Percentiles rank a stretch among this genome's conserved stretches.
phyloP scores from a whole-genome alignment of 2,113 vertebrate genomes.

The Oenanthe melanoleuca region DNA sequence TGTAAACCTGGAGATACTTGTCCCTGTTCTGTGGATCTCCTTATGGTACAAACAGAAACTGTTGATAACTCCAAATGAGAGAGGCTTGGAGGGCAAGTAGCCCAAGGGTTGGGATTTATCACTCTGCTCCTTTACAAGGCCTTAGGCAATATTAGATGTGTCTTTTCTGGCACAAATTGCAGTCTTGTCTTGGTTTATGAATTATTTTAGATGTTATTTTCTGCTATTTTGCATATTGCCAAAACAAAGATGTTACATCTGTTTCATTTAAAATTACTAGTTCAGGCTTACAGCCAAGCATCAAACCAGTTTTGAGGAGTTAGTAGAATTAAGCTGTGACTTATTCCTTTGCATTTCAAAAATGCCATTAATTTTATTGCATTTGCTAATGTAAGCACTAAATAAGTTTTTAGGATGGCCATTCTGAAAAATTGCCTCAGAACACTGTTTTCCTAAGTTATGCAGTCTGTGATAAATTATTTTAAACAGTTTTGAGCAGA shows the following conservation, averaged over 20 bases:
- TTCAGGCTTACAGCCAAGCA: neutral
- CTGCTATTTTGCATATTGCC: neutral
- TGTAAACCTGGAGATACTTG: neutral
- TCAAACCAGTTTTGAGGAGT: neutral
- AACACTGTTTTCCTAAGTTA: conserved; percentile 26
- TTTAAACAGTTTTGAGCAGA: conserved; percentile 13
- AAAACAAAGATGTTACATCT: neutral
- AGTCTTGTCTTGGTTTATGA: neutral
- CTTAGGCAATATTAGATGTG: neutral
- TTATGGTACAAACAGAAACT: neutral
- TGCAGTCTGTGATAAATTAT: neutral
- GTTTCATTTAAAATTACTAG: neutral
- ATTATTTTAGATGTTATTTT: neutral
- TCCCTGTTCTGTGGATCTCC: neutral
- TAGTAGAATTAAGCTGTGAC: conserved; percentile 6
- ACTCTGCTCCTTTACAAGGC: neutral
- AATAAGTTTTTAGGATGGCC: neutral
- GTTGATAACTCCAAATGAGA: neutral
- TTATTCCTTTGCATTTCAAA: neutral
- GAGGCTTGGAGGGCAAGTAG: neutral
- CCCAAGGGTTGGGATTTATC: neutral
- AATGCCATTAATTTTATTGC: neutral
- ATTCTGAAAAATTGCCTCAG: neutral
- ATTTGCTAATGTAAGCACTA: neutral
- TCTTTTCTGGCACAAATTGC: neutral